Evolutionary conservation across 2,797 vertebrate genomes (phyloP).

Genomic region (Esox masquinongy): DNA sequence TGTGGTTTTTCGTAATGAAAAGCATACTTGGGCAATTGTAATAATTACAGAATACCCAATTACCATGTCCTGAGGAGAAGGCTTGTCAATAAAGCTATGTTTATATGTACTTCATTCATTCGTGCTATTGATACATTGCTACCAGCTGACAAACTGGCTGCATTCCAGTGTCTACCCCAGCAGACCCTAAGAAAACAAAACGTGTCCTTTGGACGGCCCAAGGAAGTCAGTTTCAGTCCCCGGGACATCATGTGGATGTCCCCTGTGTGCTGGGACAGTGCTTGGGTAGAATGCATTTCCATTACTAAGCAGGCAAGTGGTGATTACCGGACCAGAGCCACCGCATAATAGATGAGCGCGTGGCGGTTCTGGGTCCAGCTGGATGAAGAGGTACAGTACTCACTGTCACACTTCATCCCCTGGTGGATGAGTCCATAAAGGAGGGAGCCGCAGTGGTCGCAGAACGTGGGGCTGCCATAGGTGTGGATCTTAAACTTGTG

Average conservation of each 20-base stretch:
- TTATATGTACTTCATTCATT: neutral
- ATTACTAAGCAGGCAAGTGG: too few species aligned
- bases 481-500: slow-evolving; percentile 99
- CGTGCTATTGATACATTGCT: too few species aligned
- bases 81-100: neutral
- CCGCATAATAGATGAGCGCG: too few species aligned
- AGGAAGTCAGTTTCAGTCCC: too few species aligned
- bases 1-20: neutral
- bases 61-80: neutral
- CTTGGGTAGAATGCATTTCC: too few species aligned
- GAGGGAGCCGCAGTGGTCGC: slow-evolving; percentile 94
- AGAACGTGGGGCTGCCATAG: slow-evolving; percentile 94
- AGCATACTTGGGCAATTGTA: neutral
- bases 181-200: too few species aligned
- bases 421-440: slow-evolving; percentile 81
- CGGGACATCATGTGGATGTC: too few species aligned
- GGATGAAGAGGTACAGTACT: slow-evolving; percentile 21
- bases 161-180: too few species aligned
- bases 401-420: slow-evolving; percentile 60
- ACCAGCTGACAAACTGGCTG: too few species aligned
- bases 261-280: too few species aligned
- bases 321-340: too few species aligned
- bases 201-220: too few species aligned
- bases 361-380: neutral
- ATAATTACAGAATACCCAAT: neutral